Conservation (phyloP, 2,888 invertebrate genomes). For the Pseudococcus jackbeardsleyi region DNA sequence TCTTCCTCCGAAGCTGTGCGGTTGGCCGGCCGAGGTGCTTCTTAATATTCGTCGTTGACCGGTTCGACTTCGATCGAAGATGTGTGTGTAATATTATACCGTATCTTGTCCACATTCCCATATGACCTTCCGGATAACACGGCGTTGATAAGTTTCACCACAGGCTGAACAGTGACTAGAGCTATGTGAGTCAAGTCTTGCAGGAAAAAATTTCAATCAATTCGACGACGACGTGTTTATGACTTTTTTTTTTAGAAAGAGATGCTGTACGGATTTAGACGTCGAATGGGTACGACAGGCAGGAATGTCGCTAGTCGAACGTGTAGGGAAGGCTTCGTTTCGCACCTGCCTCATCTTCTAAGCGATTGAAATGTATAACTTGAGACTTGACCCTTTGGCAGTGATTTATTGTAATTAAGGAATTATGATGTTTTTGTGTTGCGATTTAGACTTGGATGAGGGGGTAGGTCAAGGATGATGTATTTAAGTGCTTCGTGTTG, state of each 20-base stretch:
- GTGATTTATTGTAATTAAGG: neutral
- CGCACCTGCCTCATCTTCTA: neutral
- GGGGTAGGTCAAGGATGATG: neutral
- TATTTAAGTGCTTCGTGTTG: neutral
- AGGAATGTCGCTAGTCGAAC: neutral
- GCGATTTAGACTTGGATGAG: neutral
- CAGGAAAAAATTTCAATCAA: neutral
- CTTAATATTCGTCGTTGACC: conserved; percentile 28
- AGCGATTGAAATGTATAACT: neutral
- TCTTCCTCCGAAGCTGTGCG: neutral
- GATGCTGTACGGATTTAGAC: neutral
- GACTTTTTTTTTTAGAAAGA: neutral
- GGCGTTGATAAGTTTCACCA: conserved; percentile 24
- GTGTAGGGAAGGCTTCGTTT: neutral
- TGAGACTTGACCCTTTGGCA: neutral
- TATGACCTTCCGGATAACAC: conserved; percentile 8
- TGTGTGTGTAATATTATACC: neutral
- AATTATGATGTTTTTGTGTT: neutral
- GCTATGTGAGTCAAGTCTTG: neutral
- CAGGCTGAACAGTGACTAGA: neutral
- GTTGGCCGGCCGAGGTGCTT: neutral
- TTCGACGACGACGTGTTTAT: neutral
- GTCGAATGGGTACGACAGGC: neutral
- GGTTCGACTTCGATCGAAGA: neutral
- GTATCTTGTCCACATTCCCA: neutral